Evolutionary conservation across 2,113 vertebrate species (phyloP), one percentile per base, ranked within the genome.

Genomic region (Oenanthe oenanthe): DNA sequence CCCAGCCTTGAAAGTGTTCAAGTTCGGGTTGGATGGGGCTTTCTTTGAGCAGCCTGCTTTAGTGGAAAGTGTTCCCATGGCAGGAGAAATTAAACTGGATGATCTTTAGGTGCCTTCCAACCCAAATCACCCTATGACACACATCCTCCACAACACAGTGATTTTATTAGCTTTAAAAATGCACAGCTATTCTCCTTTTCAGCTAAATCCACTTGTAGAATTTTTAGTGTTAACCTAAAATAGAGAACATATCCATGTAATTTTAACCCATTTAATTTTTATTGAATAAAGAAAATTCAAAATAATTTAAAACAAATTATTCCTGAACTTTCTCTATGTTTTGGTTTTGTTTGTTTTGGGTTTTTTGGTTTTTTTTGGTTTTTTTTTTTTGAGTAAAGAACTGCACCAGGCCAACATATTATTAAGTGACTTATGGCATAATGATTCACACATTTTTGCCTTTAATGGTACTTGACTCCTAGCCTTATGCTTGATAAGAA

Each of bases 401-500:
- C 74, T 88, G 11, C 8, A 80, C 7, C 32, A 26, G 17, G 14
- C 6, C 56, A 71, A 77, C 4, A 22, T 57, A 71, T 80, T 70
- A 78, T 13, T 57, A 60, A 16, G n/a, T 50, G 28, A 91, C 10
- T 42, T 70, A 80, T 8, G 5, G 34, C 16, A 61, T 13, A 90
- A 58, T 25, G 2, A 40, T 73, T 90, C 56, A 47, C 0, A 0
- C 8, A 38, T 61, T 76, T 73, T 11, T 86, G 21, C 34, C 28
- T 77, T 58, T 89, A 89, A 89, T 67, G 22, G 9, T 43, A 76
- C n/a, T 93, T 91, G 74, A 89, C n/a, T 85, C 93, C 32, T 54
- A 75, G 12, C 31, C 48, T 82, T 70, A 77, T 20, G 65, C 17
- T 51, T 87, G 21, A 9, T 42, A 56, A 36, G 17, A 54, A 28